Conservation (phyloP, 1,140 invertebrate genomes). For the Octopus sinensis region DNA sequence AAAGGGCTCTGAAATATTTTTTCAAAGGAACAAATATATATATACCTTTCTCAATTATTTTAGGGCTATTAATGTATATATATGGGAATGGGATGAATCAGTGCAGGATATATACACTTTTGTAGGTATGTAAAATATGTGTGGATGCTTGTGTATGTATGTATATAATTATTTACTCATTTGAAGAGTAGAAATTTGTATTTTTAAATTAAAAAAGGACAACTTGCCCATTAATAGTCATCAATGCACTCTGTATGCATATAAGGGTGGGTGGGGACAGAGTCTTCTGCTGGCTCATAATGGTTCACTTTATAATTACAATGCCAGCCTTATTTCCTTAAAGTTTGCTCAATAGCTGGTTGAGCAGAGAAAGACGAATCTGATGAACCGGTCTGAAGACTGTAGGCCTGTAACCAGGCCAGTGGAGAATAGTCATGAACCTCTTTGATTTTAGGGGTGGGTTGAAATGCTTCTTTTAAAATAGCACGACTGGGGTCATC, state of each 20-base stretch:
- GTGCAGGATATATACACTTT: no score
- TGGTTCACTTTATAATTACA: neutral
- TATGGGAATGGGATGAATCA: no score
- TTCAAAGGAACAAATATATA: no score
- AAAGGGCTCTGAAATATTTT: no score
- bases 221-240: neutral
- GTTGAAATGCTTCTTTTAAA: conserved; percentile 58
- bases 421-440: conserved; percentile 27
- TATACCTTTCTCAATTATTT: no score
- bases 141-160: neutral
- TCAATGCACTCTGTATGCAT: neutral
- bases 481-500: conserved; percentile 18
- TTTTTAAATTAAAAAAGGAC: neutral
- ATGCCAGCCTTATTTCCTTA: neutral
- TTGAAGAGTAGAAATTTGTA: neutral
- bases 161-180: neutral
- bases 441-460: conserved; percentile 28
- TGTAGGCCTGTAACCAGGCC: conserved; percentile 46
- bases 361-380: conserved; percentile 30
- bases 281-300: neutral
- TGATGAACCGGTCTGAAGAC: conserved; percentile 42
- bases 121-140: neutral
- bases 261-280: neutral
- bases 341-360: neutral
- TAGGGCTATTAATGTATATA: no score